These are phyloP conservation scores for Pseudonaja textilis DNA, from an alignment of 2,113 vertebrate species.

Conservation along the genomic window DNA sequence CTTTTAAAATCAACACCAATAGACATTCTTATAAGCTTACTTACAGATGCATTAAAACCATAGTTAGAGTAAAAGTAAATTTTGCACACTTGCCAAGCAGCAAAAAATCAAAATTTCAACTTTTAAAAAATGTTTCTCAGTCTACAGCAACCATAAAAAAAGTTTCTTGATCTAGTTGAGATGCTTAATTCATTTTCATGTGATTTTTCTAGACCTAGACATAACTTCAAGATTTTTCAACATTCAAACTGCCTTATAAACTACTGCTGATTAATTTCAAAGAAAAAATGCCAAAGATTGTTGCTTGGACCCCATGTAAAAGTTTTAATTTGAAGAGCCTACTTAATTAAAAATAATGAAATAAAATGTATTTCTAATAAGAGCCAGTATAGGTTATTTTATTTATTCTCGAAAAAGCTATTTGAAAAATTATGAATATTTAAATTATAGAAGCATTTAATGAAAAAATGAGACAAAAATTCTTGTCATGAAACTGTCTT, in stretches of 20 bases:
- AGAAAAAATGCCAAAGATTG: not conserved
- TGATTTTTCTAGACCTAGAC: not conserved
- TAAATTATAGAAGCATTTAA: not conserved
- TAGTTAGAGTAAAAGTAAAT: not conserved
- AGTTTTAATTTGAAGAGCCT: not conserved
- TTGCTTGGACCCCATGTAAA: not conserved
- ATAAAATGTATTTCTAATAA: not conserved
- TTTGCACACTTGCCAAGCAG: not conserved
- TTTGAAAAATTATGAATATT: not conserved
- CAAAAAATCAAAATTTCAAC: not conserved
- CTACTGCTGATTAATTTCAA: not conserved
- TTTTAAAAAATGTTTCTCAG: not conserved
- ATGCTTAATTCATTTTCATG: not conserved
- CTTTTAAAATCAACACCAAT: not conserved
- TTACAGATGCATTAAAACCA: not conserved
- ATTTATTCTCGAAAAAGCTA: not conserved
- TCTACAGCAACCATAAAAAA: not conserved
- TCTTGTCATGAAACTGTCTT: not conserved
- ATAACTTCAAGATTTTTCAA: not conserved
- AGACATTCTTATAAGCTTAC: not conserved
- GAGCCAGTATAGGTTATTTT: not conserved
- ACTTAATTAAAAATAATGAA: not conserved
- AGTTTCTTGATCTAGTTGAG: not conserved
- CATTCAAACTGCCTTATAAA: not conserved
- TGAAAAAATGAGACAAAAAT: not conserved